Evolutionary conservation across 2,797 vertebrate genomes (phyloP), one percentile per base, ranked within the genome.

Genomic region (Helarctos malayanus): DNA sequence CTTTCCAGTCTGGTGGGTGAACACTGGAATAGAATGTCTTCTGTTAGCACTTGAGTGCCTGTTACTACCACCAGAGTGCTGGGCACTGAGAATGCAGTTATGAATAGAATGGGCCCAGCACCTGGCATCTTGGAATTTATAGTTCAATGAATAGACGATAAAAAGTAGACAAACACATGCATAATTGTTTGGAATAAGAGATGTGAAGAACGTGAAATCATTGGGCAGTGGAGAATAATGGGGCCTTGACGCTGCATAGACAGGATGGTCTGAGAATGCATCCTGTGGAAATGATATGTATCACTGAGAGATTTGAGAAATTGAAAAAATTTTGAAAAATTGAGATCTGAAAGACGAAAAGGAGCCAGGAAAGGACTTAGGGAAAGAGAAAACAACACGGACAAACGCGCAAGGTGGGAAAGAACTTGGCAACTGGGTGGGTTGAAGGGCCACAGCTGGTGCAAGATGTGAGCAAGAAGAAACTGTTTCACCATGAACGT

Each of bases 401-500:
- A 21, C 3, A 7, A 18, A 5, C 45, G 18, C 13, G 14, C 1
- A 29, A 86, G 32, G 4, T 23, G 14, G 38, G 11, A 35, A 73
- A 35, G 47, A 57, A 41, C 59, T 21, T 29, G 88, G 69, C 49
- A 7, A 0, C 41, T 3, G 2, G 78, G 35, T 3, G 7, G 73
- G 45, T 10, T 12, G 57, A 23, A 52, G 6, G 56, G 14, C 68
- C 15, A 4, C 3, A 23, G 49, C 32, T 3, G 15, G 7, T 57
- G 35, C 12, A 5, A 45, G 27, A 4, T 7, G 3, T 41, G 56
- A 79, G 27, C 0, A 1, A 35, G 15, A 65, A 1, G 57, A 0
- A 61, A n/a, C 0, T 2, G 32, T 47, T n/a, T 68, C n/a, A 21
- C 18, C 5, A 0, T 38, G 45, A 73, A 27, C 0, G 5, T 21